phyloP scores from a whole-genome alignment of 2,888 invertebrate species.

The Digitonthophagus gazella region DNA sequence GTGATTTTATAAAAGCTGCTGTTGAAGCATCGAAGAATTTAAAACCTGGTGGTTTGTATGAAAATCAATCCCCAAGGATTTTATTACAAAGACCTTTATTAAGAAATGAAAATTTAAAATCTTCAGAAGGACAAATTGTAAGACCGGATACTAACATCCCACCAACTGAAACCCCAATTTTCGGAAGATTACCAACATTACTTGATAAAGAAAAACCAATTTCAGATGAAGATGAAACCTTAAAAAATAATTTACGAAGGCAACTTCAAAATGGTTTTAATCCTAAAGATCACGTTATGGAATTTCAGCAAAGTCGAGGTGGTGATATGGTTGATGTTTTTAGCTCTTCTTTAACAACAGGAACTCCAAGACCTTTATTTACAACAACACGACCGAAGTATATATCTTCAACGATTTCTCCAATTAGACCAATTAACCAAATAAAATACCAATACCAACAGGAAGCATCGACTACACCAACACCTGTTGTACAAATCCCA shows the following conservation, averaged over 20 bases:
- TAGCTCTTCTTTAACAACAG: constrained; percentile 63
- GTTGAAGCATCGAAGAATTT: constrained; percentile 40
- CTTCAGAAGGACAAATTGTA: constrained; percentile 44
- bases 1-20: constrained; percentile 40
- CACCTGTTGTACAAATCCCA: constrained; percentile 53
- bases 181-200: constrained; percentile 44
- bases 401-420: constrained; percentile 49
- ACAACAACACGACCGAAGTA: constrained; percentile 66
- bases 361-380: constrained; percentile 65
- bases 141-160: constrained; percentile 44
- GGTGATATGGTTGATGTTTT: constrained; percentile 70
- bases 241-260: constrained; percentile 59
- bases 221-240: constrained; percentile 49
- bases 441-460: constrained; percentile 31
- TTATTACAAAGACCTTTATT: constrained; percentile 41
- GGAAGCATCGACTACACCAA: constrained; percentile 25
- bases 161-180: constrained; percentile 43
- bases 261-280: constrained; percentile 58
- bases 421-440: constrained; percentile 34
- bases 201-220: constrained; percentile 54
- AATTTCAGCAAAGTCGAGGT: constrained; percentile 59
- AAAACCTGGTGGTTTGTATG: constrained; percentile 45
- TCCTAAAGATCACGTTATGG: constrained; percentile 54
- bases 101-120: constrained; percentile 38
- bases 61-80: constrained; percentile 46